Evolutionary conservation across 2,888 invertebrate species (phyloP).

Genomic region (Torymus auratus): DNA sequence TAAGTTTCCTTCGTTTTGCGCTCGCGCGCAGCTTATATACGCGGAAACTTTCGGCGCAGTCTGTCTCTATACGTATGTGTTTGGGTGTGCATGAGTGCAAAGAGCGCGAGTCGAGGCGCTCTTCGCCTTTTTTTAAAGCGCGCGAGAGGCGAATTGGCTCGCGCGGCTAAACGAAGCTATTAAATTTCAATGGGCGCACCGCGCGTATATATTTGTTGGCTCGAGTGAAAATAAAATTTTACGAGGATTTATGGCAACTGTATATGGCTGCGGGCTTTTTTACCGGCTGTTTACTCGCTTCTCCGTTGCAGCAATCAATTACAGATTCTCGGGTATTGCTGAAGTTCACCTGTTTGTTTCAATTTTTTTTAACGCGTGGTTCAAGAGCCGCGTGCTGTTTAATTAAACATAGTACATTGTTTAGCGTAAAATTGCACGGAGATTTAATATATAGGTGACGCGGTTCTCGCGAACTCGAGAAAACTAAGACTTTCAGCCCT

Average conservation of each 20-base stretch:
- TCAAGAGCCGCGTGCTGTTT: too few relatives aligned
- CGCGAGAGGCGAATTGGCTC: slow-evolving; percentile 31
- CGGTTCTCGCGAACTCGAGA: too few relatives aligned
- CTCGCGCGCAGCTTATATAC: slow-evolving; percentile 28
- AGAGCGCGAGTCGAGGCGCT: not conserved
- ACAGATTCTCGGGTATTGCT: too few relatives aligned
- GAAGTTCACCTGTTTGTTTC: too few relatives aligned
- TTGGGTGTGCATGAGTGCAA: not conserved
- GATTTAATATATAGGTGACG: too few relatives aligned
- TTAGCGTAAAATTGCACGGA: too few relatives aligned
- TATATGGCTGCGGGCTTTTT: too few relatives aligned
- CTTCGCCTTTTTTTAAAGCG: not conserved
- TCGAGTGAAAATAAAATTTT: slow-evolving; percentile 52
- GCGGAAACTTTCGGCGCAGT: slow-evolving; percentile 17
- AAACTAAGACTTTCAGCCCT: not conserved
- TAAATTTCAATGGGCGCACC: slow-evolving; percentile 40
- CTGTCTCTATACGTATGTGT: too few relatives aligned
- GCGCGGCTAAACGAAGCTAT: slow-evolving; percentile 46
- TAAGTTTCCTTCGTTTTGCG: slow-evolving; percentile 58
- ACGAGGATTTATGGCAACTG: slow-evolving; percentile 17
- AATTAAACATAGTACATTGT: too few relatives aligned
- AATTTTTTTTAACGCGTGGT: too few relatives aligned
- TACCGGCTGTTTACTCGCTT: too few relatives aligned
- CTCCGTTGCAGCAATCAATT: too few relatives aligned
- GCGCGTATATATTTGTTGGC: not conserved